Conservation (phyloP, 2,113 vertebrate species). For the Daubentonia madagascariensis region DNA sequence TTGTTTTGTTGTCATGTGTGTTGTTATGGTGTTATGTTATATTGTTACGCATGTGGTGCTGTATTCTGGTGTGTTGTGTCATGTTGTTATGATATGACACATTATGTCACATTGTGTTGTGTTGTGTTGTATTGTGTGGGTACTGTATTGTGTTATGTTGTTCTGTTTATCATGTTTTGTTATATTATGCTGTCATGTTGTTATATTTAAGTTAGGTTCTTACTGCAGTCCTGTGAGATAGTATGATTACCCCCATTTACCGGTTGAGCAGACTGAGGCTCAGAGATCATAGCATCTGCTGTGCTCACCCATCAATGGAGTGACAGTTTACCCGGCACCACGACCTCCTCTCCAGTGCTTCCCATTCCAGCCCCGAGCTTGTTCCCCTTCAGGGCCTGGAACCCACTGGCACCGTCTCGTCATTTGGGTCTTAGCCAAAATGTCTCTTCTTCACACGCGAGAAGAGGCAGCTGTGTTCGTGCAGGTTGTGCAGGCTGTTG, state of each 20-base stretch:
- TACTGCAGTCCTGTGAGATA: too few relatives aligned
- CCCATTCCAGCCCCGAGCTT: neutral
- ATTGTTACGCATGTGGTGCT: too few relatives aligned
- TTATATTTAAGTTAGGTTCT: too few relatives aligned
- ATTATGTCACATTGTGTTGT: too few relatives aligned
- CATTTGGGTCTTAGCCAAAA: neutral
- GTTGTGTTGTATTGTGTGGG: neutral
- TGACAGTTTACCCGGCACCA: neutral
- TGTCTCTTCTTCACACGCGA: neutral
- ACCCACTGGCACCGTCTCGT: neutral
- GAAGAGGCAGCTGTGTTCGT: neutral
- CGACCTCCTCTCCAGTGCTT: neutral
- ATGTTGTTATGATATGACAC: too few relatives aligned
- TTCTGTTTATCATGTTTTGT: too few relatives aligned
- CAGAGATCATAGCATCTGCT: neutral
- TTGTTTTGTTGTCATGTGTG: neutral
- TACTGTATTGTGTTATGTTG: neutral
- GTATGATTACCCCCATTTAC: neutral
- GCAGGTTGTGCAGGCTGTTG: neutral
- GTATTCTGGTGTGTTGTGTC: accelerated
- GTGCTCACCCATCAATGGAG: neutral
- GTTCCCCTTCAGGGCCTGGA: neutral
- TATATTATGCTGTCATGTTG: neutral
- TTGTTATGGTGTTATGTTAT: too few relatives aligned
- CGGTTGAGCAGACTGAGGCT: neutral